Base-by-base conservation (phyloP, 2,797 vertebrate genomes). In the Triplophysa yarkandensis region DNA sequence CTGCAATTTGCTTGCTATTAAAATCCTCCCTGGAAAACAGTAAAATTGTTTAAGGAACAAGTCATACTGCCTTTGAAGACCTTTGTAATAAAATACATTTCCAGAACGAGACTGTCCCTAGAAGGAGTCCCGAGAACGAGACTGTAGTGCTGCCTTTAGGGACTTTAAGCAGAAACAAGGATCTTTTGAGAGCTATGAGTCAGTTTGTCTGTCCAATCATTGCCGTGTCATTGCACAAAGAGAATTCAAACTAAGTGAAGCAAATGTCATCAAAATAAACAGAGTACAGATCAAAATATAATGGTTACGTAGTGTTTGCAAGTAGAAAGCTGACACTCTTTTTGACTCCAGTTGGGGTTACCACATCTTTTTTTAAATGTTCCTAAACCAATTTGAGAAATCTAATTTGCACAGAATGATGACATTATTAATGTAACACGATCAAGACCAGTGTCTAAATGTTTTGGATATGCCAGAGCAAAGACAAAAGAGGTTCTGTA, bases 351-450 rank as follows among this genome's bases (percentile, higher is more conserved):
- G 80, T 69, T 76, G 64, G 80, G 81, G 83, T 77, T 44, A 71
- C 77, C 84, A 78, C 76, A 27, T 44, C 77, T 83, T 77, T 5
- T 65, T 79, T 87, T 77, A 83, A 87, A 78, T 67, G 82, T 79
- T 74, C 81, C 76, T 90, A 90, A 92, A 87, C 91, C 85, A 86
- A 90, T 91, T 91, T 88, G 62, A 84, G 60, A 86, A 91, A 91
- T 90, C 88, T 54, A 86, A 90, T 91, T 90, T 87, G 81, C 83
- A 83, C 76, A 76, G 87, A 87, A 89, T 78, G 58, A 86, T 89
- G 83, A 91, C 87, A 88, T 85, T 84, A 85, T 84, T 87, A 86
- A 83, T 81, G 83, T 86, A 85, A 79, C 86, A 88, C 83, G 82
- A 83, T 85, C 77, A 83, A 85, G 79, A 82, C 81, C 85, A 76